Percentiles rank a stretch among this genome's conserved stretches.
These are phyloP conservation scores for Drosophila paramelanica DNA, from an alignment of 2,888 invertebrate species.

Conservation along the genomic window DNA sequence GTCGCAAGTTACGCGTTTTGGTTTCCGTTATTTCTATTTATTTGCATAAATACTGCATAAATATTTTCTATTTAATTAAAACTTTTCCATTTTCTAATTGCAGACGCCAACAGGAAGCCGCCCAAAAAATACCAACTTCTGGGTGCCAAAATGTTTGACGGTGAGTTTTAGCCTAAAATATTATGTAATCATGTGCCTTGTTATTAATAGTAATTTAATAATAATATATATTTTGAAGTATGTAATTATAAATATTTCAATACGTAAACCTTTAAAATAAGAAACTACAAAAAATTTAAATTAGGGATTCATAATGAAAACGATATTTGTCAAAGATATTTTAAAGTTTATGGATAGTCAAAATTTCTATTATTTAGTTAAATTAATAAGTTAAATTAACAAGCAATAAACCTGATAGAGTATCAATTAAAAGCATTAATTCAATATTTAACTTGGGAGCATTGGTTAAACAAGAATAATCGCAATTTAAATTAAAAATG, in stretches of 20 bases:
- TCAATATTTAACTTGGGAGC: conserved; percentile 12
- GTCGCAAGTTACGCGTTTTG: conserved; percentile 19
- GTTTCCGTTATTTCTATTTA: conserved; percentile 31
- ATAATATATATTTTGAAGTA: too few relatives aligned
- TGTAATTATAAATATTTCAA: too few relatives aligned
- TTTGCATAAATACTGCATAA: conserved; percentile 65
- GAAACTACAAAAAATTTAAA: too few relatives aligned
- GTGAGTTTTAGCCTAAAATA: conserved; percentile 27
- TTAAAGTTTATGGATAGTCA: too few relatives aligned
- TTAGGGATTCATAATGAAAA: too few relatives aligned
- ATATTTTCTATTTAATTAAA: conserved; percentile 72
- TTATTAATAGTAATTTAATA: not conserved
- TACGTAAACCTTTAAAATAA: too few relatives aligned
- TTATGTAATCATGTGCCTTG: not conserved
- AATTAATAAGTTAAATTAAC: too few relatives aligned
- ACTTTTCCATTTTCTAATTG: conserved; percentile 54
- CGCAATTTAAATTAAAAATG: conserved; percentile 42
- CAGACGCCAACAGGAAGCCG: conserved; percentile 15
- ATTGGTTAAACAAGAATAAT: conserved; percentile 26
- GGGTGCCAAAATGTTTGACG: conserved; percentile 46
- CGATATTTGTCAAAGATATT: too few relatives aligned
- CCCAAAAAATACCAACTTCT: not conserved
- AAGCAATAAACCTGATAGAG: not conserved
- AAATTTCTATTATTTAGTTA: too few relatives aligned
- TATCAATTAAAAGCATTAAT: conserved; percentile 17